Conservation (phyloP, 2,888 invertebrate species). For the Trachelus iudaicus region DNA sequence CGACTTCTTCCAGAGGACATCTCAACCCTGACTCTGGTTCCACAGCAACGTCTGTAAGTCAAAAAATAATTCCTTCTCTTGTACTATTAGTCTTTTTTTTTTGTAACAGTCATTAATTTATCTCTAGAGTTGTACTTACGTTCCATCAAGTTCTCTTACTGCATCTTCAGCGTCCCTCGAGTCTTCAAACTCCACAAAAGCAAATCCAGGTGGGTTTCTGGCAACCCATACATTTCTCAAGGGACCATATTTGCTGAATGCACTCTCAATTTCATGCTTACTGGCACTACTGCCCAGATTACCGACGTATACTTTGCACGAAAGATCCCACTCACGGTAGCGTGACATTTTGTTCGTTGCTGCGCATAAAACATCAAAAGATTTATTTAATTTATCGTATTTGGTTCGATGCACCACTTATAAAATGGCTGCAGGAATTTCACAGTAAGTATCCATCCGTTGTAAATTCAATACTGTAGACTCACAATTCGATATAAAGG, state of each 20-base stretch:
- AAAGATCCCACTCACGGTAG: constrained; percentile 84
- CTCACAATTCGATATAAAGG: neutral
- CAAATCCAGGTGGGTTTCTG: constrained; percentile 91
- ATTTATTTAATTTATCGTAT: neutral
- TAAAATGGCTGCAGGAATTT: neutral
- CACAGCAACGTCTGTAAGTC: constrained; percentile 81
- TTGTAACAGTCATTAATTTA: neutral
- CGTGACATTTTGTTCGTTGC: constrained; percentile 73
- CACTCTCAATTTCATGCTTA: constrained; percentile 88
- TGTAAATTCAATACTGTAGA: neutral
- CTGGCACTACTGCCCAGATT: constrained; percentile 92
- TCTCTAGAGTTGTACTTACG: constrained; percentile 69
- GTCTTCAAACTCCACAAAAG: constrained; percentile 91
- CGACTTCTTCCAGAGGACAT: constrained; percentile 91
- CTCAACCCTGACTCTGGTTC: constrained; percentile 89
- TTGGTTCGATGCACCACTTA: neutral
- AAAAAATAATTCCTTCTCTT: constrained; percentile 1
- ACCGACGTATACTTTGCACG: constrained; percentile 93
- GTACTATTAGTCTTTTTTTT: neutral
- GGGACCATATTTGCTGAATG: constrained; percentile 89
- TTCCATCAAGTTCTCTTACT: constrained; percentile 84
- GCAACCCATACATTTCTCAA: constrained; percentile 95
- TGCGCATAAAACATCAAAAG: neutral
- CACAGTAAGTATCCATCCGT: neutral
- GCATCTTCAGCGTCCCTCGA: constrained; percentile 89